These are phyloP conservation scores for Hesperia comma DNA, from an alignment of 2,888 invertebrate genomes.

Conservation along the genomic window DNA sequence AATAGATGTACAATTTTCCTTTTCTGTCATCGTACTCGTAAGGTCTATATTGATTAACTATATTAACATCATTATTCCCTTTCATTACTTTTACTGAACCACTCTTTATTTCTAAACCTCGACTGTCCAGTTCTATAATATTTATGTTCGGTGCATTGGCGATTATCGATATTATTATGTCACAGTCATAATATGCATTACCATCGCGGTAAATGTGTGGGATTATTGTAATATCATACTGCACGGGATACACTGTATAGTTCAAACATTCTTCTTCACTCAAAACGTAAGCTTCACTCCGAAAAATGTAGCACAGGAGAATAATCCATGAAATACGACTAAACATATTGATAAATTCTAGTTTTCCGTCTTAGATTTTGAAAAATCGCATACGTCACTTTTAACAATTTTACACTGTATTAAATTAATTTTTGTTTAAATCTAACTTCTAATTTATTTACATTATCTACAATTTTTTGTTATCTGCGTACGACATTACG, in stretches of 20 bases:
- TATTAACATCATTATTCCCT: constrained; percentile 51
- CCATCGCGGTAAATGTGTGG: constrained; percentile 60
- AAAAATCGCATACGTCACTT: neutral
- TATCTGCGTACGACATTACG: neutral
- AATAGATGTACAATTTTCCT: constrained; percentile 65
- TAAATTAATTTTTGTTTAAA: neutral
- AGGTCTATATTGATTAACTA: constrained; percentile 63
- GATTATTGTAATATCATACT: constrained; percentile 69
- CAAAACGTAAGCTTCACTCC: constrained; percentile 55
- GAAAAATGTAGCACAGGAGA: constrained; percentile 22
- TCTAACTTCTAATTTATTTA: constrained; percentile 22
- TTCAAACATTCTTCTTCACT: constrained; percentile 73
- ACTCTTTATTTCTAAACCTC: constrained; percentile 59
- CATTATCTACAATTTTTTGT: neutral
- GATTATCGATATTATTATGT: constrained; percentile 68
- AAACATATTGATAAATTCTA: constrained; percentile 43
- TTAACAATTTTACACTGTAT: neutral
- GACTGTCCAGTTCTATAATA: constrained; percentile 67
- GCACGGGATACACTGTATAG: constrained; percentile 76
- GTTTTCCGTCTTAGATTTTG: neutral
- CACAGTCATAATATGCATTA: constrained; percentile 66
- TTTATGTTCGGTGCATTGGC: constrained; percentile 67
- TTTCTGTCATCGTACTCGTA: constrained; percentile 58
- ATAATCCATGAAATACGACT: constrained; percentile 23
- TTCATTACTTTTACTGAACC: constrained; percentile 62